phyloP scores from a whole-genome alignment of 2,888 invertebrate genomes.

The Pseudococcus viburni region DNA sequence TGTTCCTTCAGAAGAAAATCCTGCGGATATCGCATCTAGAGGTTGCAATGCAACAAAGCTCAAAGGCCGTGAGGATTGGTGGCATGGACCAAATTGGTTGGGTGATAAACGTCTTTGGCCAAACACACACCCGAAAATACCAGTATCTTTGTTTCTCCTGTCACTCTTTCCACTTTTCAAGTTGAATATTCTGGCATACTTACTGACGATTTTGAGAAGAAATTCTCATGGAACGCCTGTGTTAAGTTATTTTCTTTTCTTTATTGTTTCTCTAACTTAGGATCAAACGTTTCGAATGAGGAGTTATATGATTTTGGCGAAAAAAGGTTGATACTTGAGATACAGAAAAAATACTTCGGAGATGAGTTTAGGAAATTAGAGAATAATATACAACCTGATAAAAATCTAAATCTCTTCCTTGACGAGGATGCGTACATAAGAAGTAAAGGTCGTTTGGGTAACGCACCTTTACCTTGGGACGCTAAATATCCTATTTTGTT shows the following conservation, averaged over 20 bases:
- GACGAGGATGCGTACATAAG: too few relatives aligned
- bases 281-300: neutral
- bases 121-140: neutral
- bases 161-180: too few relatives aligned
- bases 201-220: too few relatives aligned
- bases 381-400: too few relatives aligned
- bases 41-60: neutral
- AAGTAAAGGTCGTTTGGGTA: too few relatives aligned
- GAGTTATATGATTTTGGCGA: neutral
- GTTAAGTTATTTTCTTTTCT: too few relatives aligned
- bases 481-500: too few relatives aligned
- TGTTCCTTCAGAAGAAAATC: neutral
- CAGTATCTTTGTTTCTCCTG: too few relatives aligned
- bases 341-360: neutral
- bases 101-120: neutral
- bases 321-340: neutral
- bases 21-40: neutral
- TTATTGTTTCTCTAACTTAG: too few relatives aligned
- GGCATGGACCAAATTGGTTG: neutral
- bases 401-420: too few relatives aligned
- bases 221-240: neutral
- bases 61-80: neutral
- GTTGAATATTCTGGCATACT: too few relatives aligned
- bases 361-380: neutral
- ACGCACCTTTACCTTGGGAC: too few relatives aligned